These are phyloP conservation scores for Pagetopsis macropterus DNA, from an alignment of 2,797 vertebrate genomes.

Conservation along the genomic window DNA sequence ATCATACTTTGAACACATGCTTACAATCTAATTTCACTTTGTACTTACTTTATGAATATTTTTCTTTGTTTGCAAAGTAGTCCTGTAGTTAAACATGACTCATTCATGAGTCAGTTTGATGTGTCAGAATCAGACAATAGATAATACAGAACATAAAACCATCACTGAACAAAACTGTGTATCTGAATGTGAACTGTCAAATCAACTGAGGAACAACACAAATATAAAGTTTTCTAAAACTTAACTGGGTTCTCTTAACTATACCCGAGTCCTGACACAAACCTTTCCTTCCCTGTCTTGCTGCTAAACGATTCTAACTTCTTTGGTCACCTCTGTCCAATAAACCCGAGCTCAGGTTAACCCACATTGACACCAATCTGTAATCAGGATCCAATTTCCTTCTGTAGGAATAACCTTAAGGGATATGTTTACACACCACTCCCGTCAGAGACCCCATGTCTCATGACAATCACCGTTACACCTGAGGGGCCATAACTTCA, in stretches of 20 bases:
- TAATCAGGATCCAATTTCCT: conserved; percentile 75
- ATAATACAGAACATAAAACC: conserved; percentile 2
- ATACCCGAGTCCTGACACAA: neutral
- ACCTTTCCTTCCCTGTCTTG: neutral
- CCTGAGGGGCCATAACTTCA: conserved; percentile 1
- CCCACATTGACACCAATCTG: conserved; percentile 67
- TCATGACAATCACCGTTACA: conserved; percentile 22
- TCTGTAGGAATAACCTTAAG: conserved; percentile 55
- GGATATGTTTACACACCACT: conserved; percentile 40
- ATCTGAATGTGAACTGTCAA: conserved; percentile 9
- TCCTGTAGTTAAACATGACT: conserved; percentile 30
- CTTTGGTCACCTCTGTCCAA: conserved; percentile 45
- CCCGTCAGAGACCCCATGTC: conserved; percentile 24
- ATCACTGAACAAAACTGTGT: conserved; percentile 1
- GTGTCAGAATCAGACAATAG: conserved; percentile 19
- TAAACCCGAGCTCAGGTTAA: conserved; percentile 55
- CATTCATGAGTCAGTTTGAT: conserved; percentile 31
- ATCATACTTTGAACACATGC: conserved; percentile 6
- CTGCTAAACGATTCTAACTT: conserved; percentile 12
- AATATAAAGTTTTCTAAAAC: neutral
- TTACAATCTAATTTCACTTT: neutral
- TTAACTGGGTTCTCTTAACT: neutral
- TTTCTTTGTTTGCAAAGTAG: neutral
- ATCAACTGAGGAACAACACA: neutral
- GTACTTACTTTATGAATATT: neutral